Base-by-base conservation (phyloP, 2,888 invertebrate genomes). In the Sarcophaga rosellei region DNA sequence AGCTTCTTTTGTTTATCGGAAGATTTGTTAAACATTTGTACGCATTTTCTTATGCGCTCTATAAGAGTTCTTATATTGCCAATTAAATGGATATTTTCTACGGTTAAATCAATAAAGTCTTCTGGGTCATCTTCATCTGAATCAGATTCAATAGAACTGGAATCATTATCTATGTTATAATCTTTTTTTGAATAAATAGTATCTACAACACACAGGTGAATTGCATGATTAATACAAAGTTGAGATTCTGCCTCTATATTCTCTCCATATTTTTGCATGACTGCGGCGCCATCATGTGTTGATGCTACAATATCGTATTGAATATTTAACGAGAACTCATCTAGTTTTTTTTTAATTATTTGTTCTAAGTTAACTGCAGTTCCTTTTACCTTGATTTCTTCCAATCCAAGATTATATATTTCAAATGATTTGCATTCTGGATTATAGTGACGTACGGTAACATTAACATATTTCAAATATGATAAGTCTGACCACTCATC, bases 191-290 rank as follows among this genome's bases (percentile, higher is more conserved):
- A 10, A 47, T 47, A 47, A 47, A 47, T 47, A 12, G 47, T 47
- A 4, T 47, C 47, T 2, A 47, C 47, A 47, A 47, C 47, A 57
- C 25, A 70, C 4, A 66, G 35, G 17, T 76, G 69, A 53, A 77
- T 69, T 1, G 44, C 57, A 47, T 68, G 59, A 10, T 69, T 78
- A 23, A 78, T n/a, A 65, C 79, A 79, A 17, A 65, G 44, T 20
- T 79, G 70, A 10, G 72, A 79, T 25, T 61, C 63, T 3, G 72
- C 53, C 1, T 8, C 3, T 21, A 79, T 61, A 57, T 35, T 20
- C 15, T 62, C 47, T 2, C 70, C 72, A 65, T 79, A 79, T 53
- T 44, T 79, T 70, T 68, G 70, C 78, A 79, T 79, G 8, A 63
- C 63, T 3, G 78, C 68, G 25, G 63, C 78, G 2, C 78, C 70